Base-by-base conservation (phyloP, 2,113 vertebrate species). In the Pygoscelis adeliae region DNA sequence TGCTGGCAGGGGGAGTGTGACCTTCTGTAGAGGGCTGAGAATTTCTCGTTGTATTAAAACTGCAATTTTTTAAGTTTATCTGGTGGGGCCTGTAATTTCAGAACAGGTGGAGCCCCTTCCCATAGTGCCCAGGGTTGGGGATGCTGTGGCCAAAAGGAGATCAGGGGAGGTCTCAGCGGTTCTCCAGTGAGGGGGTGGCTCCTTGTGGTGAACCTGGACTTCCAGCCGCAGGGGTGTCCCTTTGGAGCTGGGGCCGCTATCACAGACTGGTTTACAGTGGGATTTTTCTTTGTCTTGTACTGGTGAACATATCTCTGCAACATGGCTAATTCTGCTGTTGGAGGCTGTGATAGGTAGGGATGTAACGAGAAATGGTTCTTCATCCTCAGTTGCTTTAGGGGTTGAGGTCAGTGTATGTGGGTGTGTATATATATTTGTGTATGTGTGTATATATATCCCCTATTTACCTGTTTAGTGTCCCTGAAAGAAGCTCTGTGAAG, bases 221-320 rank as follows among this genome's bases (percentile, higher is more conserved):
- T 87, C 49, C 46, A 81, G 44, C 4, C 1, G 0, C 9, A 23
- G 49, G 4, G 21, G 1, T 36, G 36, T 69, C 30, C 36, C 62
- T 67, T 59, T 0, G 1, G 55, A 89, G 38, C 38, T 2, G 1
- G 15, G 14, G 27, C 30, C 0, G 0, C 23, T 65, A 1, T 49
- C 53, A 25, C 17, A 38, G 29, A 3, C 36, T 34, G 49, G 25
- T 62, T 76, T 74, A 27, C 29, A 49, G 44, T 18, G 50, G 26
- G 40, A 40, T 83, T 84, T 93, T 67, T 42, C n/a, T 82, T 83
- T 42, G 9, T 40, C 10, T 62, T 63, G 55, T 69, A 5, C 12
- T 38, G 52, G 36, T 82, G 92, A 80, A 22, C 11, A 1, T 38
- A 20, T 13, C 19, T 23, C 52, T 80, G 56, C 34, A 52, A 46